phyloP scores from a whole-genome alignment of 2,113 vertebrate genomes.

The Ophiodon elongatus region DNA sequence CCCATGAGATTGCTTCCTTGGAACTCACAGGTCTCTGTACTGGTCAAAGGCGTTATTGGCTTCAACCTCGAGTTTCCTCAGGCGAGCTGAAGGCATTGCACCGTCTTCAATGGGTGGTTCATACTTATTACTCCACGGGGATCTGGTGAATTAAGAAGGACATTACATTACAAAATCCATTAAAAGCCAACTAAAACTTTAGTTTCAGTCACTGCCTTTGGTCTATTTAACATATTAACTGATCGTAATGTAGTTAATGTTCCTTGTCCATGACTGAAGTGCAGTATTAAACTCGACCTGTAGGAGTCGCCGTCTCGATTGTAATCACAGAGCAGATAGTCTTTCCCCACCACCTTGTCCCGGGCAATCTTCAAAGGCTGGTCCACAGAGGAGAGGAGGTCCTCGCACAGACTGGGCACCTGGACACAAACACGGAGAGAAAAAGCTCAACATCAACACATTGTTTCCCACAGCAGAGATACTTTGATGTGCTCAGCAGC shows the following conservation, averaged over 20 bases:
- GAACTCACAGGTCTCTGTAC: constrained; percentile 94
- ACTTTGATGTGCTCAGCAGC: not conserved
- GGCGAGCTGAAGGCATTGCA: constrained; percentile 96
- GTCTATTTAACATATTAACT: not conserved
- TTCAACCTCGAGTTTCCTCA: constrained; percentile 98
- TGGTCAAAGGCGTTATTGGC: constrained; percentile 99
- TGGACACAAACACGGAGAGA: constrained; percentile 69
- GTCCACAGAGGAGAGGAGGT: constrained; percentile 98
- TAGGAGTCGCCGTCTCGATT: constrained; percentile 99
- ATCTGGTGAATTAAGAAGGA: constrained; percentile 81
- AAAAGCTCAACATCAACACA: not conserved
- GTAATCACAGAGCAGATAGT: constrained; percentile 98
- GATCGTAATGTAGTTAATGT: not conserved
- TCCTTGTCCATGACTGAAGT: not conserved
- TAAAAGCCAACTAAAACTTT: not conserved
- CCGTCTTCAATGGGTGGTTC: constrained; percentile 98
- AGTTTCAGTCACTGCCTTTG: not conserved
- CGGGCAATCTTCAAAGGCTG: constrained; percentile 98
- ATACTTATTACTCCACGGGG: constrained; percentile 99
- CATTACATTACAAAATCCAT: not conserved
- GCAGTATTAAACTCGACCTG: constrained; percentile 83
- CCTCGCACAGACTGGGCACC: constrained; percentile 97
- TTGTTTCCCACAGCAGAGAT: not conserved
- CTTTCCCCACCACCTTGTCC: constrained; percentile 97
- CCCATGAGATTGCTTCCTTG: not conserved